Conservation (phyloP, 2,888 invertebrate genomes). For the Drosophila borborema region DNA sequence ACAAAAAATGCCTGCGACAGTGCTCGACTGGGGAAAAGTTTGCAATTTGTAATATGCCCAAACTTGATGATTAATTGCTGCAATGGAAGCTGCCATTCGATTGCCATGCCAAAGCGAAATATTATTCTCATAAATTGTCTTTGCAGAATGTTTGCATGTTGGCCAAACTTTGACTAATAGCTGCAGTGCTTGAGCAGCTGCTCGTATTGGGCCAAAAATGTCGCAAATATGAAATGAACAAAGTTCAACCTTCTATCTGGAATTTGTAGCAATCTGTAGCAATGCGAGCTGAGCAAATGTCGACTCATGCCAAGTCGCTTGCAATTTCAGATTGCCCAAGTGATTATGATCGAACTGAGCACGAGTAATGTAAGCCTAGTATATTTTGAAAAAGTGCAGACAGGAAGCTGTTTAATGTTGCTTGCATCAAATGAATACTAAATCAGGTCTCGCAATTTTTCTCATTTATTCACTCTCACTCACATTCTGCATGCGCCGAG, state of each 20-base stretch:
- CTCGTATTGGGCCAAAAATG: not conserved
- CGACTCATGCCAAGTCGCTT: too few relatives aligned
- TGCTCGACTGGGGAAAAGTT: not conserved
- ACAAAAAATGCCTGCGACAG: not conserved
- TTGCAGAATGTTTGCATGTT: not conserved
- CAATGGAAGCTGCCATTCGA: not conserved
- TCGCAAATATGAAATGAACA: not conserved
- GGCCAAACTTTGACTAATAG: conserved; percentile 1
- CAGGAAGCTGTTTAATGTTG: not conserved
- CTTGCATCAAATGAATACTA: conserved; percentile 24
- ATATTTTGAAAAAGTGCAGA: not conserved
- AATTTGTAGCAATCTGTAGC: not conserved
- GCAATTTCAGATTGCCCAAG: not conserved
- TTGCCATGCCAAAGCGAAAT: not conserved
- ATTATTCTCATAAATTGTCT: not conserved
- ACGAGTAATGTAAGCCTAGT: not conserved
- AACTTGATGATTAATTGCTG: not conserved
- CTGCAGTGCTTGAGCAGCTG: not conserved
- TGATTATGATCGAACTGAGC: not conserved
- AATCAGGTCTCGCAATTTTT: conserved; percentile 21
- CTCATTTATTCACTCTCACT: conserved; percentile 7
- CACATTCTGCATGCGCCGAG: conserved; percentile 25
- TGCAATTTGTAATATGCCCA: not conserved
- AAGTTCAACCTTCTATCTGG: not conserved
- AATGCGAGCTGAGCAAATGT: not conserved